These are phyloP conservation scores for Mormoops blainvillei DNA, from an alignment of 2,113 vertebrate species.

Conservation along the genomic window DNA sequence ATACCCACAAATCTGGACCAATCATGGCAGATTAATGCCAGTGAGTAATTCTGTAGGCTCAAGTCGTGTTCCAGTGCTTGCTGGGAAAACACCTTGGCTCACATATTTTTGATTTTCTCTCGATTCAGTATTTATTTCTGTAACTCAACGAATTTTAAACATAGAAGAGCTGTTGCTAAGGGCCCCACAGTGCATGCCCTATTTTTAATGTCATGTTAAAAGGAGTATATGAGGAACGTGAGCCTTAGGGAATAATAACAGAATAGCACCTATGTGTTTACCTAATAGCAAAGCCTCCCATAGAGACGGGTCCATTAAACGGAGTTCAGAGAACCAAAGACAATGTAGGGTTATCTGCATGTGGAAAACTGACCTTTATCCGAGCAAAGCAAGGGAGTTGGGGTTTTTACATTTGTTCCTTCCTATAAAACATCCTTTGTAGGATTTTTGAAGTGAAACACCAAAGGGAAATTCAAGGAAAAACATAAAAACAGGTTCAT, in stretches of 20 bases:
- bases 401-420: slow-evolving; percentile 6
- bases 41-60: background rate
- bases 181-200: slow-evolving; percentile 35
- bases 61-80: background rate
- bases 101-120: background rate
- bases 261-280: slow-evolving; percentile 39
- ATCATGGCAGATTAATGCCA: background rate
- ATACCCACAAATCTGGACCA: background rate
- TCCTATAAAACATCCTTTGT: background rate
- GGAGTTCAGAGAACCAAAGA: slow-evolving; percentile 65
- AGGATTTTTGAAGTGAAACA: background rate
- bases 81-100: background rate
- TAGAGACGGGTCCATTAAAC: slow-evolving; percentile 44
- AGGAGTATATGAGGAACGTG: slow-evolving; percentile 56
- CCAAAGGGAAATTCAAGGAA: background rate
- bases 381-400: background rate
- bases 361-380: background rate
- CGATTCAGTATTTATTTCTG: slow-evolving; percentile 22
- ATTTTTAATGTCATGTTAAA: slow-evolving; percentile 53
- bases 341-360: slow-evolving; percentile 52
- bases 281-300: slow-evolving; percentile 58
- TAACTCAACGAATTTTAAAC: slow-evolving; percentile 61
- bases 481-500: background rate
- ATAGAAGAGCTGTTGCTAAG: slow-evolving; percentile 41
- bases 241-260: slow-evolving; percentile 33